Evolutionary conservation across 2,113 vertebrate genomes (phyloP).

Genomic region (Oriolus oriolus): DNA sequence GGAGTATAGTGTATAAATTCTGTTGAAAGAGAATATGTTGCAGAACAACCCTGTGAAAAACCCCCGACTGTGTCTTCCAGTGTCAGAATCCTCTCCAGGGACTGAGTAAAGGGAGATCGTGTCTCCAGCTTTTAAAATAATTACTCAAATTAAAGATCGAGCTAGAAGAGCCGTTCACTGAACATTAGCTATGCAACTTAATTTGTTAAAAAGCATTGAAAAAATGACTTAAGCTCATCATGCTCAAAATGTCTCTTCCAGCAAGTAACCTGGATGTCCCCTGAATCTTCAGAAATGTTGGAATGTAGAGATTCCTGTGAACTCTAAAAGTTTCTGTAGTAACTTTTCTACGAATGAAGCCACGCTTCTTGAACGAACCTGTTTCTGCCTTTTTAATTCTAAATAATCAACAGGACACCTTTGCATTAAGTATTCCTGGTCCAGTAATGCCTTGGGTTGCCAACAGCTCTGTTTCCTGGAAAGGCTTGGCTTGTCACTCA

Average conservation of each 20-base stretch:
- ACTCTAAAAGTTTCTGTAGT: not conserved
- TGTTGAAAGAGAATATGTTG: not conserved
- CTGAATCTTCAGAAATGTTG: not conserved
- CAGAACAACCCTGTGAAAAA: not conserved
- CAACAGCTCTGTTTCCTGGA: not conserved
- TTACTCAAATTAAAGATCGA: not conserved
- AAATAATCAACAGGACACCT: not conserved
- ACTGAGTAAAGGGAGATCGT: not conserved
- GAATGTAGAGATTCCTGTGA: not conserved
- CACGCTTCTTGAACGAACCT: not conserved
- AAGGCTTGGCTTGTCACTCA: not conserved
- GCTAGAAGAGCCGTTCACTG: slow-evolving; percentile 21
- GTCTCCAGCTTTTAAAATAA: slow-evolving; percentile 51
- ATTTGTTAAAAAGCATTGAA: slow-evolving; percentile 42
- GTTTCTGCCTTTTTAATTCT: not conserved
- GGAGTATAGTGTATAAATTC: not conserved
- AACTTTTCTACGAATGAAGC: not conserved
- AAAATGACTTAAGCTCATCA: not conserved
- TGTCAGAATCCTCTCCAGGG: slow-evolving; percentile 1
- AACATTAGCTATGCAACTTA: slow-evolving; percentile 20
- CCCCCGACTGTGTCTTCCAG: not conserved
- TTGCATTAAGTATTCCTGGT: not conserved
- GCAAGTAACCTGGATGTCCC: not conserved
- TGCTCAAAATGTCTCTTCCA: not conserved
- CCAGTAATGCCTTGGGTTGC: not conserved